phyloP scores from a whole-genome alignment of 1,140 invertebrate species.

The Gryllus bimaculatus region DNA sequence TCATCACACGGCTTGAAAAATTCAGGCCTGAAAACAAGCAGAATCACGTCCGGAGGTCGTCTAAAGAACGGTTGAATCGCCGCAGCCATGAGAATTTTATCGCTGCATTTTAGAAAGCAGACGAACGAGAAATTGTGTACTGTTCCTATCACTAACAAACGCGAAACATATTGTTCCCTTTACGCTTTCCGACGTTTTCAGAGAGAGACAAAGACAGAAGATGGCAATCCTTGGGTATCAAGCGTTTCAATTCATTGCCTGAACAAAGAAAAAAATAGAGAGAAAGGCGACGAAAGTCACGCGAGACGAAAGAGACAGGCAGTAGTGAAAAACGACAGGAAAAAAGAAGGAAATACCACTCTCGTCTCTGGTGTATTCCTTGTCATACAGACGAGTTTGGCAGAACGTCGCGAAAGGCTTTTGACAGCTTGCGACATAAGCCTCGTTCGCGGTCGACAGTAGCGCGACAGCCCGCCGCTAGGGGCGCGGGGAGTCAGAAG shows the following conservation, averaged over 20 bases:
- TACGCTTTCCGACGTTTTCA: not conserved
- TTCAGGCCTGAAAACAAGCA: not conserved
- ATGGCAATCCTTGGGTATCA: not conserved
- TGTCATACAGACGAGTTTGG: not conserved
- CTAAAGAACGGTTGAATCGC: not conserved
- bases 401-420: not conserved
- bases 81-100: not conserved
- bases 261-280: not conserved
- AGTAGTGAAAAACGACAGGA: not conserved
- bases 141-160: not conserved
- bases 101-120: not conserved
- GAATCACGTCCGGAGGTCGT: not conserved
- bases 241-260: not conserved
- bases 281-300: not conserved
- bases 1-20: not conserved
- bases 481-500: too few relatives aligned
- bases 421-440: not conserved
- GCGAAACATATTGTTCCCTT: not conserved
- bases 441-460: too few relatives aligned
- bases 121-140: not conserved
- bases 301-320: not conserved
- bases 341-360: not conserved
- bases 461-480: too few relatives aligned
- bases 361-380: not conserved
- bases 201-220: not conserved